Evolutionary conservation across 2,888 invertebrate genomes (phyloP).

Genomic region (Mongoloraphidia duomilia): DNA sequence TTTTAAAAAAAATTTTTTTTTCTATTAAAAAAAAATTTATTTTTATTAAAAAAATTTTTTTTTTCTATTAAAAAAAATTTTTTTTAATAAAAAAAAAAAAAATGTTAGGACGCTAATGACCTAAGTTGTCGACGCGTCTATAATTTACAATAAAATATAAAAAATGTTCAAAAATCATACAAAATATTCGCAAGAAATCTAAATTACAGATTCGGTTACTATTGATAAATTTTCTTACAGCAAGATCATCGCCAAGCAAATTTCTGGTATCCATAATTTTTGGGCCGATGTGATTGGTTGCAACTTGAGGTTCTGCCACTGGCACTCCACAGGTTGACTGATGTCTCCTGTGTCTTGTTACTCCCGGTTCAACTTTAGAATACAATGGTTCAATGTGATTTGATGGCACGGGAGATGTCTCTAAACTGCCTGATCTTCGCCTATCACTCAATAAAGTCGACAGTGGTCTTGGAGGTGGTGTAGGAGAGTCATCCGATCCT

Average conservation of each 20-base stretch:
- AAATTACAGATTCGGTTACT: too few relatives aligned
- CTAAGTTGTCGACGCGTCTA: too few relatives aligned
- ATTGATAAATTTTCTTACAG: conserved; percentile 25
- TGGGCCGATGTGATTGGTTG: conserved; percentile 4
- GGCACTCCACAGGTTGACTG: conserved; percentile 33
- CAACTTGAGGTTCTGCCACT: not conserved
- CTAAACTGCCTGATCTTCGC: conserved; percentile 38
- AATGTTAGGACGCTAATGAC: not conserved
- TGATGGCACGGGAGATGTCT: conserved; percentile 37
- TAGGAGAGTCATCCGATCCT: conserved; percentile 29
- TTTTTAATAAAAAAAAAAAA: not conserved
- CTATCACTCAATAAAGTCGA: conserved; percentile 10
- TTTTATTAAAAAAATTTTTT: too few relatives aligned
- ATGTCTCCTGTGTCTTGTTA: conserved; percentile 36
- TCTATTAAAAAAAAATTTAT: too few relatives aligned
- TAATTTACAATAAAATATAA: too few relatives aligned
- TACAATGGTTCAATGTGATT: conserved; percentile 27
- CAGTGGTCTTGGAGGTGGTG: conserved; percentile 24
- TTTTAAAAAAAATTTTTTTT: not conserved
- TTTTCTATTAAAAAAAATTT: too few relatives aligned
- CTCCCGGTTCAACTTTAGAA: conserved; percentile 26
- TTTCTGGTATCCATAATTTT: conserved; percentile 19
- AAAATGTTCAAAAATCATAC: not conserved
- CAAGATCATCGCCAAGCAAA: conserved; percentile 45
- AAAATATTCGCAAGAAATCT: too few relatives aligned